phyloP scores from a whole-genome alignment of 2,888 invertebrate species.

The Acanthosepion pharaonis region DNA sequence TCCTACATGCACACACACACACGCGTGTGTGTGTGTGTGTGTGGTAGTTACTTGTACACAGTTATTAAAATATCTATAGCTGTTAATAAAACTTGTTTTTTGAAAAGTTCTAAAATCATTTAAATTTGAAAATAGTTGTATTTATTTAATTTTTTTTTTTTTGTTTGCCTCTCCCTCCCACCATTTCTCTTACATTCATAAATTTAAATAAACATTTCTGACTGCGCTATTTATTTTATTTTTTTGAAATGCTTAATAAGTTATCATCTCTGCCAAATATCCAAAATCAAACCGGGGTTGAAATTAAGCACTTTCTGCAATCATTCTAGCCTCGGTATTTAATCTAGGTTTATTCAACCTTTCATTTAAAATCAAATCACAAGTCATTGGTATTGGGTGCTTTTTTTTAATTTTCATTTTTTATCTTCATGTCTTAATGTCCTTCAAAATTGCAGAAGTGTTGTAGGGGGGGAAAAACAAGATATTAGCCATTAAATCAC shows the following conservation, averaged over 20 bases:
- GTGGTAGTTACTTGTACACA: too few relatives aligned
- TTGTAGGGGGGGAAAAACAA: background rate
- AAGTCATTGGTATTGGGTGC: background rate
- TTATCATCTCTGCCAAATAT: slow-evolving; percentile 4
- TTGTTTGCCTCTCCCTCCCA: background rate
- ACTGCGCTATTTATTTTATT: background rate
- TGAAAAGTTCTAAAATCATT: background rate
- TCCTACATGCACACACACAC: background rate
- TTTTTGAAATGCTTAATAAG: background rate
- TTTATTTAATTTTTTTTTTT: background rate
- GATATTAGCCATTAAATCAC: background rate
- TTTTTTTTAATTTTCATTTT: background rate
- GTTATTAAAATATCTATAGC: too few relatives aligned
- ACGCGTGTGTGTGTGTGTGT: background rate
- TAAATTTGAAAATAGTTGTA: background rate
- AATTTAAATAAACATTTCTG: background rate
- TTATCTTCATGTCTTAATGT: background rate
- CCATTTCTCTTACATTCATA: background rate
- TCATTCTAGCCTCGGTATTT: background rate
- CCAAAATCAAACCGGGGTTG: background rate
- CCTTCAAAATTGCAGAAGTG: background rate
- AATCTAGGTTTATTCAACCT: background rate
- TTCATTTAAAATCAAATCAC: background rate
- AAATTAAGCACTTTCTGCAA: background rate
- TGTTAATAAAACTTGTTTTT: background rate